phyloP scores from a whole-genome alignment of 2,113 vertebrate species.

The Porphyrio hochstetteri region DNA sequence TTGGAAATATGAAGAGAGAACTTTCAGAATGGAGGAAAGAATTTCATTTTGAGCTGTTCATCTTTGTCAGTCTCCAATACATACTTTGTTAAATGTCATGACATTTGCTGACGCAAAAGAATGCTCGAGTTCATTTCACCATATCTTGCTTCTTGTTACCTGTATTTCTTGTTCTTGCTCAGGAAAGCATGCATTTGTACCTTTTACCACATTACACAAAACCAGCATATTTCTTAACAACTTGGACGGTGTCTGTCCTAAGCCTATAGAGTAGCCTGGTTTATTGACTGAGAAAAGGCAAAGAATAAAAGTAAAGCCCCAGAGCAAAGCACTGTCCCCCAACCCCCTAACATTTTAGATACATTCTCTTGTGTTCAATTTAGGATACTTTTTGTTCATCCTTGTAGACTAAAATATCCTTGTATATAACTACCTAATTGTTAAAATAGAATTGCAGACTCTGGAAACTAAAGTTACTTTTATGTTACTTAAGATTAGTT shows the following conservation, averaged over 20 bases:
- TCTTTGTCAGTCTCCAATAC: background rate
- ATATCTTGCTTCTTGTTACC: background rate
- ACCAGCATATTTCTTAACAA: background rate
- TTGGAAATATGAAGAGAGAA: background rate
- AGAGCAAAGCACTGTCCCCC: accelerated
- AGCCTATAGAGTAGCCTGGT: background rate
- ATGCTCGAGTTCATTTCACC: background rate
- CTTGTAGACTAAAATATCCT: background rate
- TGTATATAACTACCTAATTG: background rate
- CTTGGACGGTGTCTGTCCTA: background rate
- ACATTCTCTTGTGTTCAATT: background rate
- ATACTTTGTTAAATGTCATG: background rate
- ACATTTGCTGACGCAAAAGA: background rate
- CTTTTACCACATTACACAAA: background rate
- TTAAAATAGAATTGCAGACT: background rate
- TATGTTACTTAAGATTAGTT: background rate
- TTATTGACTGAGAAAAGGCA: background rate
- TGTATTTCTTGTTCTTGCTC: background rate
- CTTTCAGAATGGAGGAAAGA: background rate
- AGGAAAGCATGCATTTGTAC: background rate
- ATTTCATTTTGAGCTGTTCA: background rate
- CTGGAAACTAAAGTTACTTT: background rate
- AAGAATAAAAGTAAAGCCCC: background rate
- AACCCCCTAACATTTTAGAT: background rate
- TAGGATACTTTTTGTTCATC: background rate